phyloP scores from a whole-genome alignment of 2,797 vertebrate genomes.

The Onychomys arenicola region DNA sequence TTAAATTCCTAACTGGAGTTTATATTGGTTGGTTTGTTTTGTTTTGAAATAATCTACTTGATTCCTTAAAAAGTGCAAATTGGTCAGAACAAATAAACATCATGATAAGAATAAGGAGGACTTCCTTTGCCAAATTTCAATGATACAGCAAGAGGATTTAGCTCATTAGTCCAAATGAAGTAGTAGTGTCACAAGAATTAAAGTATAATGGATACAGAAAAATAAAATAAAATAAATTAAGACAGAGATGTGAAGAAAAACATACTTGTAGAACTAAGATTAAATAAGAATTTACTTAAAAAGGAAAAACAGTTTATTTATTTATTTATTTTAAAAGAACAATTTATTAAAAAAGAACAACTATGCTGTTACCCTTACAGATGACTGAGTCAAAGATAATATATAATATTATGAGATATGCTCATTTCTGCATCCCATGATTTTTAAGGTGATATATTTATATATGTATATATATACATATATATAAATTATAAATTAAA shows the following conservation, averaged over 20 bases:
- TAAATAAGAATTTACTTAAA: not conserved
- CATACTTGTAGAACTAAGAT: not conserved
- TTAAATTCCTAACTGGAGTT: not conserved
- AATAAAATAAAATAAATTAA: not conserved
- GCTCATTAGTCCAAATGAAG: not conserved
- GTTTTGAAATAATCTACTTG: no score
- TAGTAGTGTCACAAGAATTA: not conserved
- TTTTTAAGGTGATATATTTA: not conserved
- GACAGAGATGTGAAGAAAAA: not conserved
- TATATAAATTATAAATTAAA: not conserved
- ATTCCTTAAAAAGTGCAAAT: not conserved
- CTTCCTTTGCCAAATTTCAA: not conserved
- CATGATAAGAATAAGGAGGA: not conserved
- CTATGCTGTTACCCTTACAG: not conserved
- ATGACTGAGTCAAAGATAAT: not conserved
- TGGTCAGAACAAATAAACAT: not conserved
- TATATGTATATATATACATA: not conserved
- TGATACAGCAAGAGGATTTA: not conserved
- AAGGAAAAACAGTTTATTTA: not conserved
- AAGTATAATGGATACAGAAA: not conserved
- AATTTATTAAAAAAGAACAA: not conserved
- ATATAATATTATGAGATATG: not conserved
- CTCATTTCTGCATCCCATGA: not conserved
- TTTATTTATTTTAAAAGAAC: not conserved
- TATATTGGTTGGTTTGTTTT: not conserved